These are phyloP conservation scores for Scaptomyza pallida DNA, from an alignment of 1,140 invertebrate species.

Conservation along the genomic window DNA sequence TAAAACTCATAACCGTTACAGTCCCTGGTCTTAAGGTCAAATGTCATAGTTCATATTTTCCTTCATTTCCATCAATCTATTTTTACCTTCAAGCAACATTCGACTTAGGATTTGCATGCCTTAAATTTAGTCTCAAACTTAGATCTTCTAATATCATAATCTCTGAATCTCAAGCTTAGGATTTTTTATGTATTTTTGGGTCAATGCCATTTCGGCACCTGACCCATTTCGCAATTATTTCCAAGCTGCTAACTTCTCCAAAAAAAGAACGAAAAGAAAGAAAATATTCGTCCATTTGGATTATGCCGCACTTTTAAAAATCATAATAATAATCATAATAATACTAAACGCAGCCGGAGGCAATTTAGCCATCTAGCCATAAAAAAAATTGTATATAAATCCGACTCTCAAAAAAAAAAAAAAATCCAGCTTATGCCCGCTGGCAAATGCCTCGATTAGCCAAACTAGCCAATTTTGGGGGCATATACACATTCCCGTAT, in stretches of 20 bases:
- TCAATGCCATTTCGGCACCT: slow-evolving; percentile 11
- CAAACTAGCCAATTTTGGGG: slow-evolving; percentile 72
- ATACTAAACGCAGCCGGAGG: slow-evolving; percentile 53
- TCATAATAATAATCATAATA: slow-evolving; percentile 56
- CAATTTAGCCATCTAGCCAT: slow-evolving; percentile 56
- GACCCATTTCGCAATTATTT: slow-evolving; percentile 34
- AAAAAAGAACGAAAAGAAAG: no score
- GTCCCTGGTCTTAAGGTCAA: no score
- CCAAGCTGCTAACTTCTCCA: slow-evolving; percentile 31
- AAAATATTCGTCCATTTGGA: slow-evolving; percentile 41
- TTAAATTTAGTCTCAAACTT: not conserved
- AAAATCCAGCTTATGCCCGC: slow-evolving; percentile 59
- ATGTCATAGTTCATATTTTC: no score
- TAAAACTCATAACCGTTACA: no score
- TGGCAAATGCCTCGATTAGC: slow-evolving; percentile 76
- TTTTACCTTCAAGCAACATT: not conserved
- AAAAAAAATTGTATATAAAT: slow-evolving; percentile 40
- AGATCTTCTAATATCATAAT: not conserved
- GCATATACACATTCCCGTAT: slow-evolving; percentile 49
- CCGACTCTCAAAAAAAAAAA: slow-evolving; percentile 3
- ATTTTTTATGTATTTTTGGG: not conserved
- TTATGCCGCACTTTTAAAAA: slow-evolving; percentile 67
- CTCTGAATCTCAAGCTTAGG: not conserved
- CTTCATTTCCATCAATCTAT: not conserved
- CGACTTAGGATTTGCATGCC: not conserved